Evolutionary conservation across 2,113 vertebrate species (phyloP).

Genomic region (Petrocephalus zakoni): DNA sequence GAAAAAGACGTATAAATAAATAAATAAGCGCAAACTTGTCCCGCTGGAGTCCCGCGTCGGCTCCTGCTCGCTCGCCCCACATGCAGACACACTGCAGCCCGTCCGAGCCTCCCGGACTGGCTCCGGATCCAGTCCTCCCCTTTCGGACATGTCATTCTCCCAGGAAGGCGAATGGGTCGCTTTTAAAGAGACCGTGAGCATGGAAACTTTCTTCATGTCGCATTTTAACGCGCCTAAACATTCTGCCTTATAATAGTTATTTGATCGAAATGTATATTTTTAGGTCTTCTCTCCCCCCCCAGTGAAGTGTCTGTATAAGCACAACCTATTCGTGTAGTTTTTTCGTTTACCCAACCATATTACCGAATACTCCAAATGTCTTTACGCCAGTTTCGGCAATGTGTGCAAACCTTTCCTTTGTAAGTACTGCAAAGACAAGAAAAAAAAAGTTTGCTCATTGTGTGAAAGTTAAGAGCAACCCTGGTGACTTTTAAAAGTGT

Average conservation of each 20-base stretch:
- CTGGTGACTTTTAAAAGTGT: neutral
- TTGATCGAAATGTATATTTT: neutral
- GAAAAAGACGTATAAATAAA: neutral
- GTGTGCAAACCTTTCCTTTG: neutral
- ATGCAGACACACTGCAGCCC: constrained; percentile 12
- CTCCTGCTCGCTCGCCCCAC: constrained; percentile 28
- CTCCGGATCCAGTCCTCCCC: constrained; percentile 11
- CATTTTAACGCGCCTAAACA: neutral
- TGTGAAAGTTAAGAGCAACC: neutral
- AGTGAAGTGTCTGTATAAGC: neutral
- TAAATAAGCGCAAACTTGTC: neutral
- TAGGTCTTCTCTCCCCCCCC: neutral
- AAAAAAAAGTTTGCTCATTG: too few relatives aligned
- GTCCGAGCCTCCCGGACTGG: constrained; percentile 11
- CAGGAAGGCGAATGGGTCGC: neutral
- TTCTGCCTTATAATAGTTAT: neutral
- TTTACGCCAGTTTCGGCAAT: neutral
- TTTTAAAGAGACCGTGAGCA: constrained; percentile 21
- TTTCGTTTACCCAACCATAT: neutral
- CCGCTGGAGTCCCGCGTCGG: constrained; percentile 7
- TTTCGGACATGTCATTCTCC: constrained; percentile 22
- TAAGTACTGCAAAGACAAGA: neutral
- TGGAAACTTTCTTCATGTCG: neutral
- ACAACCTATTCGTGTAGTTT: neutral
- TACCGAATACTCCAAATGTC: neutral